A percentile compares a stretch with the other conserved stretches of the same genome.
Evolutionary conservation across 2,113 vertebrate species (phyloP).

Genomic region (Ranitomeya variabilis): DNA sequence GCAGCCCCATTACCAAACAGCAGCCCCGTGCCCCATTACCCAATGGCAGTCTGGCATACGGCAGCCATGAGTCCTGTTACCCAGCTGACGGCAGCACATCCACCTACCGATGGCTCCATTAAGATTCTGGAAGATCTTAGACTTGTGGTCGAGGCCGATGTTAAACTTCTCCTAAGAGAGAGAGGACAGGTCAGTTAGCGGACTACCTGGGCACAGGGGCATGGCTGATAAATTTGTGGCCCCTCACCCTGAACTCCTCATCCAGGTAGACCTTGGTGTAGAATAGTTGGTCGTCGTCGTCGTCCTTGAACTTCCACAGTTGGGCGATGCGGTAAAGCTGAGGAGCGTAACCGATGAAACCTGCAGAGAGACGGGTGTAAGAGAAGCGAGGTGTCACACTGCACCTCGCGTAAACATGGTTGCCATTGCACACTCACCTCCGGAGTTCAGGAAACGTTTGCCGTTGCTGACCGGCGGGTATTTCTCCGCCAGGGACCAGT

Average conservation of each 20-base stretch:
- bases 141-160: conserved; percentile 77
- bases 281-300: conserved; percentile 78
- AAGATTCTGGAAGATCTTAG: conserved; percentile 80
- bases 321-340: conserved; percentile 69
- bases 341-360: conserved; percentile 77
- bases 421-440: conserved; percentile 66
- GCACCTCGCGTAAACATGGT: neutral
- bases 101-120: conserved; percentile 79
- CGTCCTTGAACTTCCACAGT: conserved; percentile 76
- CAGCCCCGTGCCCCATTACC: no score
- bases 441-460: conserved; percentile 80
- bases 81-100: neutral
- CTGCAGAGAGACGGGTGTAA: conserved; percentile 57
- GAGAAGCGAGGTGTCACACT: neutral
- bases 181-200: neutral
- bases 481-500: conserved; percentile 75
- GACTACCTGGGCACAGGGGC: neutral
- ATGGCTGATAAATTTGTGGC: neutral
- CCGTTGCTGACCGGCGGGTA: conserved; percentile 72
- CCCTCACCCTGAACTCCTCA: conserved; percentile 70
- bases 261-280: conserved; percentile 79
- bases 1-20: no score
- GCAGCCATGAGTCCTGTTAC: no score
- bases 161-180: conserved; percentile 70
- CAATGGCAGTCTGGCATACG: no score